Conservation (phyloP, 1,140 invertebrate species). For the Papilio aristodemus region DNA sequence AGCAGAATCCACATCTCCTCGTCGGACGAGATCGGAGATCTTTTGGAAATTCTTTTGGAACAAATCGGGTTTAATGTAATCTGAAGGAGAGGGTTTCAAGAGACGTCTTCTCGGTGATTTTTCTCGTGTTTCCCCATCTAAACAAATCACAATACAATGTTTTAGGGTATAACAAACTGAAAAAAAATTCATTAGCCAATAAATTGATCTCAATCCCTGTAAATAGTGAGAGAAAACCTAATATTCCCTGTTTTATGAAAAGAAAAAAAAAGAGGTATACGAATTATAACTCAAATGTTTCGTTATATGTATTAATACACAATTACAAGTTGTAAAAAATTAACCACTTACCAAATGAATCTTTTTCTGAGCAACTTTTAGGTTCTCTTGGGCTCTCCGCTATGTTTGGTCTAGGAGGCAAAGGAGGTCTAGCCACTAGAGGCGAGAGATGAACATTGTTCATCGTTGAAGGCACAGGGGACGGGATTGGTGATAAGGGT, state of each 20-base stretch:
- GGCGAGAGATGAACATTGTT: slow-evolving; percentile 56
- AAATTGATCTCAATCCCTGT: too few relatives aligned
- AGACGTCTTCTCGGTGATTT: slow-evolving; percentile 64
- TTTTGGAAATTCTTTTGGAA: slow-evolving; percentile 79
- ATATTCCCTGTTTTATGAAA: too few relatives aligned
- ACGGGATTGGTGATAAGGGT: slow-evolving; percentile 19
- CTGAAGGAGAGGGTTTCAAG: slow-evolving; percentile 78
- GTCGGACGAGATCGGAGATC: slow-evolving; percentile 75
- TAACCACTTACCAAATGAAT: slow-evolving; percentile 56
- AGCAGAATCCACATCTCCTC: slow-evolving; percentile 63
- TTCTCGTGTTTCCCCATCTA: slow-evolving; percentile 42
- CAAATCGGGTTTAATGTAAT: slow-evolving; percentile 81
- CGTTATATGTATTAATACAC: too few relatives aligned
- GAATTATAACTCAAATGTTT: too few relatives aligned
- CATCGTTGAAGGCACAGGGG: slow-evolving; percentile 38
- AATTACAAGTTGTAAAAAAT: too few relatives aligned
- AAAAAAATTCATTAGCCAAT: too few relatives aligned
- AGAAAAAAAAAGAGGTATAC: too few relatives aligned
- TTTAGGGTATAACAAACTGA: neutral
- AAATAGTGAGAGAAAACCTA: too few relatives aligned
- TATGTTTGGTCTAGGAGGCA: slow-evolving; percentile 54
- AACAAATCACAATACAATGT: neutral
- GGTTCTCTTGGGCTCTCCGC: slow-evolving; percentile 60
- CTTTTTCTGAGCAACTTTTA: slow-evolving; percentile 60
- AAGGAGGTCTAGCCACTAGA: slow-evolving; percentile 54